Base-by-base conservation (phyloP, 2,888 invertebrate genomes). In the Pycnomerus fuliginosus region DNA sequence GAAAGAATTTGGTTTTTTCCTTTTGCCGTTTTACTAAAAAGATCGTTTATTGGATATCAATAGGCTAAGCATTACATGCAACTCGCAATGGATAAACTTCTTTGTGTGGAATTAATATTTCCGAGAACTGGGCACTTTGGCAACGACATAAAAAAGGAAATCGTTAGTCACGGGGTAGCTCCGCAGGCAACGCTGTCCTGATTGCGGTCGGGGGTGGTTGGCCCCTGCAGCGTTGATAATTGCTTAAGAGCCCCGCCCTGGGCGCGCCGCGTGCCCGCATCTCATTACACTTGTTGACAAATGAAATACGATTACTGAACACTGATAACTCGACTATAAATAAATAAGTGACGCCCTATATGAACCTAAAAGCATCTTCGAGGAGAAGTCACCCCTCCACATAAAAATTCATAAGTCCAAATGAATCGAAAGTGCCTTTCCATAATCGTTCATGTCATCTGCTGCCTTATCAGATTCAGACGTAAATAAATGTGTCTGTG, bases 241-340 rank as follows among this genome's bases (percentile, higher is more conserved):
- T 70, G 68, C 66, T 64, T 60, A 62, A 59, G 58, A 54, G 65
- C 65, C 65, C 67, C 69, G 69, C 70, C 68, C 61, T 67, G 64
- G 68, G 68, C 55, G 68, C 68, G 66, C 70, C 69, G 67, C 71
- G 69, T 66, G 69, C 68, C 65, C 68, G 69, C 69, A 70, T 70
- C 70, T 71, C 60, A 71, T 72, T 72, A 74, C 74, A 68, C 68
- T 66, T 69, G 71, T 70, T 70, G 71, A 71, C 70, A 71, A 69
- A 66, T 67, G 64, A 66, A 67, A 65, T 58, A 62, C 65, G 67
- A 65, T 64, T 62, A 64, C 52, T 52, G 52, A 53, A 49, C 52
- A 46, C 35, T 30, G 43, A 48, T 47, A 47, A 33, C 10, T 16
- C 24, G 31, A 36, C 43, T 34, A 48, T 48, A 48, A 48, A 48